Evolutionary conservation across 2,113 vertebrate genomes (phyloP).

Genomic region (Tetrao urogallus): DNA sequence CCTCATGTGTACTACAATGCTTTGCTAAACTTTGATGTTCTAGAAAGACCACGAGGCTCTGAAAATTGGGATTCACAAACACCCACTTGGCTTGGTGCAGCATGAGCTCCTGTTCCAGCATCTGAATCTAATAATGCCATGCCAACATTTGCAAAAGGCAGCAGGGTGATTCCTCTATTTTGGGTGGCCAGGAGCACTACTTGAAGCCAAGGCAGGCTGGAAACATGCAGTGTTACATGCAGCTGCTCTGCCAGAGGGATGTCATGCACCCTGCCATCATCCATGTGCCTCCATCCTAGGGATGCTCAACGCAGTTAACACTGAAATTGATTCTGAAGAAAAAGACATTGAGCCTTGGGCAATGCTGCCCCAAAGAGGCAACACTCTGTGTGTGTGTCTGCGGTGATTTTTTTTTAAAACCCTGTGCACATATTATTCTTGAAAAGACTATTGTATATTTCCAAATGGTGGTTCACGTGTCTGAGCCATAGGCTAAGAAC

Average conservation of each 20-base stretch:
- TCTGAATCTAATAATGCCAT: neutral
- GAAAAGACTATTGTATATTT: neutral
- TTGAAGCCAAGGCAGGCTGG: neutral
- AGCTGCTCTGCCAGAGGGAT: neutral
- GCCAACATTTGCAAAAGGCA: neutral
- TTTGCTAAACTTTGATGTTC: slow-evolving; percentile 42
- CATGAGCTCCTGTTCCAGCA: slow-evolving; percentile 2
- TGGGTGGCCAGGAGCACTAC: neutral
- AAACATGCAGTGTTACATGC: neutral
- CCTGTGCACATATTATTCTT: neutral
- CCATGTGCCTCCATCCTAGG: neutral
- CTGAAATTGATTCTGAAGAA: neutral
- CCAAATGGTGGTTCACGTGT: neutral
- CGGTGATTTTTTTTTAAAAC: neutral
- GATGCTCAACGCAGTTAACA: neutral
- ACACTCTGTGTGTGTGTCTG: neutral
- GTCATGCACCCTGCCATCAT: neutral
- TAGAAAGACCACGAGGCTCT: slow-evolving; percentile 35
- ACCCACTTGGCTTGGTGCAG: slow-evolving; percentile 28
- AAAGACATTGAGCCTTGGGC: neutral
- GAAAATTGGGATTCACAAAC: slow-evolving; percentile 63
- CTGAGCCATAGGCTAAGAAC: neutral
- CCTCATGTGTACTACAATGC: neutral
- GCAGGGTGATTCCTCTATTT: neutral
- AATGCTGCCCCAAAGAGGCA: neutral